Percentiles rank a stretch among this genome's conserved stretches.
Evolutionary conservation across 2,113 vertebrate species (phyloP).

Genomic region (Rattus norvegicus): GRCr8 NC_086020.1:44785001-44785500

Average conservation of each 20-base stretch:
- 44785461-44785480: no score
- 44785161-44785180: neutral
- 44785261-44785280: neutral
- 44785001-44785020: neutral
- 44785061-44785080: neutral
- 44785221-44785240: neutral
- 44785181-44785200: neutral
- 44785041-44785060: neutral
- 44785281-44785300: neutral
- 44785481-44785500: no score
- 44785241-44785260: neutral
- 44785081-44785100: constrained; percentile 27
- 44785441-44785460: no score
- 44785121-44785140: neutral
- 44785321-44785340: neutral
- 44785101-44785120: neutral
- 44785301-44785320: neutral
- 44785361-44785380: neutral
- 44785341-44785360: neutral
- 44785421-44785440: no score
- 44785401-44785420: neutral
- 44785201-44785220: neutral
- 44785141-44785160: neutral
- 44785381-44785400: neutral
- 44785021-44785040: neutral